Evolutionary conservation across 2,888 invertebrate species (phyloP).

Genomic region (Thelaira solivaga): DNA sequence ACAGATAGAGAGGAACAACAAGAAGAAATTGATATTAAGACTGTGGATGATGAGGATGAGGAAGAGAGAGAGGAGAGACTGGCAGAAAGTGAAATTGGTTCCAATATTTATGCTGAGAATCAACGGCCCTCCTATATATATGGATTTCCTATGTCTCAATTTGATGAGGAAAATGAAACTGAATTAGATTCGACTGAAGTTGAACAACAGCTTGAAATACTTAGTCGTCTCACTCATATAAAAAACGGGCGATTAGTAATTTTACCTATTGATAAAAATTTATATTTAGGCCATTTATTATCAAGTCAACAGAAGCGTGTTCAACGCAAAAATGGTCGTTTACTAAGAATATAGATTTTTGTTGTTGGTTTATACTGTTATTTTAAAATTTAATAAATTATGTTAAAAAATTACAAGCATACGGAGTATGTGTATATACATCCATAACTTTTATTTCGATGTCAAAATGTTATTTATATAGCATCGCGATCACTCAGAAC

Average conservation of each 20-base stretch:
- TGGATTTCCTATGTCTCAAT: conserved; percentile 66
- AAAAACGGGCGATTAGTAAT: conserved; percentile 70
- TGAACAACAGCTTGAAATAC: conserved; percentile 68
- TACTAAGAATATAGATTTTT: conserved; percentile 25
- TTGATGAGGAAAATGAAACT: conserved; percentile 62
- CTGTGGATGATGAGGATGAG: neutral
- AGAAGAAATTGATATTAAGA: conserved; percentile 25
- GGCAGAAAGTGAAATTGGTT: conserved; percentile 12
- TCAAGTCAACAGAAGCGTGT: neutral
- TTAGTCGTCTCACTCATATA: conserved; percentile 64
- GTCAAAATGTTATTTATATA: no score
- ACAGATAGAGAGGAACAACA: neutral
- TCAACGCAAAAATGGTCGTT: conserved; percentile 29
- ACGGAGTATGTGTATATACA: no score
- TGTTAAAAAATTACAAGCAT: no score
- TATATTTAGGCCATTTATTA: conserved; percentile 46
- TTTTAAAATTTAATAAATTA: conserved; percentile 29
- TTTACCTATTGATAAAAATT: conserved; percentile 63
- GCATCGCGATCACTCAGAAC: no score
- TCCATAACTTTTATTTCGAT: no score
- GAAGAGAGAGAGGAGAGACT: no score
- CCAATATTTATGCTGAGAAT: neutral
- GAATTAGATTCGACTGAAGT: conserved; percentile 61
- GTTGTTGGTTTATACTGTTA: conserved; percentile 36
- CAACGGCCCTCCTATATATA: conserved; percentile 67